A percentile compares a stretch with the other conserved stretches of the same genome.
Conservation (phyloP, 2,113 vertebrate species). For the Anarhynchus alexandrinus region DNA sequence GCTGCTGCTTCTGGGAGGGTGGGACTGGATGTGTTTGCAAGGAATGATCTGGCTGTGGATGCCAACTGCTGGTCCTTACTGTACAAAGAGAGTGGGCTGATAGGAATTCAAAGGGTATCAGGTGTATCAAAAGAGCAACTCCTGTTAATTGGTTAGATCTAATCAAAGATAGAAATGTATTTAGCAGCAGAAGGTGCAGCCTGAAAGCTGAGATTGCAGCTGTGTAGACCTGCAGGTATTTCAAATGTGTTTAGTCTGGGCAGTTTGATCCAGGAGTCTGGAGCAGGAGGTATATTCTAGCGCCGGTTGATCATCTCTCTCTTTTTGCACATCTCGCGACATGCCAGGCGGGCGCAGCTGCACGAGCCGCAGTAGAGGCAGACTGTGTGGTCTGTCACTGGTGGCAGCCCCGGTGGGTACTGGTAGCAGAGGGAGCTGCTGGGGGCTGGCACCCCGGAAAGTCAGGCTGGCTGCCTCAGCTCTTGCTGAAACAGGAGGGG, state of each 20-base stretch:
- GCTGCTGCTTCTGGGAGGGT: background rate
- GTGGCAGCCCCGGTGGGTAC: background rate
- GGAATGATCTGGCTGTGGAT: background rate
- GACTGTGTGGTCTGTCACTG: background rate
- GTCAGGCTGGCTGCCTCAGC: background rate
- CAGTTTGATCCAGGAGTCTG: background rate
- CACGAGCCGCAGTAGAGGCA: rapidly evolving
- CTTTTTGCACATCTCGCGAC: rapidly evolving
- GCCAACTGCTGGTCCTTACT: background rate
- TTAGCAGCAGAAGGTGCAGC: background rate
- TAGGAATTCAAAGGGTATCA: background rate
- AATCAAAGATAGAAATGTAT: background rate
- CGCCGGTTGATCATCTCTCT: background rate
- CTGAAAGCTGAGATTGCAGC: background rate
- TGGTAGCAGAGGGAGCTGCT: background rate
- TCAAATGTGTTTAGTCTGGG: background rate
- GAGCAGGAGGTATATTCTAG: background rate
- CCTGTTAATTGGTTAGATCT: background rate
- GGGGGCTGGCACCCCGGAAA: background rate
- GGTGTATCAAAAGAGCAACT: background rate
- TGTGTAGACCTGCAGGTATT: background rate
- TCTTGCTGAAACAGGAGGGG: background rate
- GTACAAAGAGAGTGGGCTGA: background rate
- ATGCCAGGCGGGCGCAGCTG: background rate
- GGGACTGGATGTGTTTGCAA: background rate